These are phyloP conservation scores for Ptychobarbus kaznakovi DNA, from an alignment of 2,797 vertebrate genomes.

Conservation along the genomic window DNA sequence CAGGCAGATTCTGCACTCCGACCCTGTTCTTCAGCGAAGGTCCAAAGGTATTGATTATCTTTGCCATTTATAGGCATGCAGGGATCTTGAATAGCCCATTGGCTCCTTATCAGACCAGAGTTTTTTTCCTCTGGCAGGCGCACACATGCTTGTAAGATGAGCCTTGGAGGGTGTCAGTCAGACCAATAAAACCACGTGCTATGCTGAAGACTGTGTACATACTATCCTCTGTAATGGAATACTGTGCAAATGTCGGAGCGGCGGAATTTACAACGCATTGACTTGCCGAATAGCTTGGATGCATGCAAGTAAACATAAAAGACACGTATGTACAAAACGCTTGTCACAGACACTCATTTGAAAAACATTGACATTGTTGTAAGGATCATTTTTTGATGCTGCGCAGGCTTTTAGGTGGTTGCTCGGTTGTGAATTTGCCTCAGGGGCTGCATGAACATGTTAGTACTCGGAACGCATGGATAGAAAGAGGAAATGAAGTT, in stretches of 20 bases:
- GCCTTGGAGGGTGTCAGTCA: slow-evolving; percentile 49
- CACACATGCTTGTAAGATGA: slow-evolving; percentile 51
- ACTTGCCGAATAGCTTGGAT: slow-evolving; percentile 8
- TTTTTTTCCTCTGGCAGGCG: slow-evolving; percentile 41
- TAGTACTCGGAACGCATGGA: background rate
- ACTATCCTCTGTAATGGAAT: slow-evolving; percentile 13
- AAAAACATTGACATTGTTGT: background rate
- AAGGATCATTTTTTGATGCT: background rate
- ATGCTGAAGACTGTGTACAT: slow-evolving; percentile 12
- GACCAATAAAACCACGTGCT: slow-evolving; percentile 49
- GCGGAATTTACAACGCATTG: slow-evolving; percentile 23
- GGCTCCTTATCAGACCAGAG: slow-evolving; percentile 58
- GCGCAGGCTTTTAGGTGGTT: background rate
- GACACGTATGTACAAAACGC: background rate
- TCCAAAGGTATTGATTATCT: slow-evolving; percentile 52
- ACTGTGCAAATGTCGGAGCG: background rate
- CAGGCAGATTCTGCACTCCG: slow-evolving; percentile 8
- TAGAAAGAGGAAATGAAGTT: slow-evolving; percentile 29
- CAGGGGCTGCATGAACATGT: background rate
- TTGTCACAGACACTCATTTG: background rate
- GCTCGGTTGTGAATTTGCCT: background rate
- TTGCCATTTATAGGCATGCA: slow-evolving; percentile 57
- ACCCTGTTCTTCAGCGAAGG: slow-evolving; percentile 12
- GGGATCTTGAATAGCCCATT: slow-evolving; percentile 57
- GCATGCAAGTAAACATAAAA: slow-evolving; percentile 27